Percentiles rank a stretch among this genome's conserved stretches.
These are phyloP conservation scores for Temnothorax longispinosus DNA, from an alignment of 1,140 invertebrate species.

Conservation along the genomic window DNA sequence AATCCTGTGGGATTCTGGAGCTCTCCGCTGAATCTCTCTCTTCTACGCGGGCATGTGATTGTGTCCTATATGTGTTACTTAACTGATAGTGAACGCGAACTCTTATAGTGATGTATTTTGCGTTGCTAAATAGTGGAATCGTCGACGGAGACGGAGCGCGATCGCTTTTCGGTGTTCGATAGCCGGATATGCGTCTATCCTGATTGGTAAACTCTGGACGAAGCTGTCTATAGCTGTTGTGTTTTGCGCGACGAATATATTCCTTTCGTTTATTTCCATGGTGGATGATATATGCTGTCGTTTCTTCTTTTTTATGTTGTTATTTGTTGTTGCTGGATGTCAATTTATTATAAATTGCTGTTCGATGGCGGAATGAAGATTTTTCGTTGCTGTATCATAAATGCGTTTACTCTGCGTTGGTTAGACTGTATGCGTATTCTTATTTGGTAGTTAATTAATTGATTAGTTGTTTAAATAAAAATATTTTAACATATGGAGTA, in stretches of 20 bases:
- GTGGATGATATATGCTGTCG: not conserved
- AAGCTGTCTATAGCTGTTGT: slow-evolving; percentile 44
- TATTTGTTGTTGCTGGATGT: not conserved
- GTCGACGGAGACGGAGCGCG: slow-evolving; percentile 26
- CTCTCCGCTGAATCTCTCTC: not conserved
- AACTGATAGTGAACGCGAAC: slow-evolving; percentile 30
- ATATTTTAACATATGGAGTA: not conserved
- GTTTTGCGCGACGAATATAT: slow-evolving; percentile 11
- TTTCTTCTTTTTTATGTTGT: slow-evolving; percentile 26
- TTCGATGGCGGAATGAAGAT: slow-evolving; percentile 15
- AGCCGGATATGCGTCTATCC: slow-evolving; percentile 46
- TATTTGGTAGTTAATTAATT: slow-evolving; percentile 15
- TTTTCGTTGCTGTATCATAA: slow-evolving; percentile 8
- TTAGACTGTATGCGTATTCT: slow-evolving; percentile 12
- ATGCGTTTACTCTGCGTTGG: not conserved
- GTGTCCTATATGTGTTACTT: slow-evolving; percentile 34
- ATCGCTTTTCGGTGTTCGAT: slow-evolving; percentile 43
- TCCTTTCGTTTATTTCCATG: not conserved
- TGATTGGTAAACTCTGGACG: slow-evolving; percentile 41
- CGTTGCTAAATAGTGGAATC: slow-evolving; percentile 44
- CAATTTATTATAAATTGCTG: slow-evolving; percentile 13
- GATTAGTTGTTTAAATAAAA: not conserved
- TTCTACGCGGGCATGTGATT: slow-evolving; percentile 38
- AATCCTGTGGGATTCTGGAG: not conserved
- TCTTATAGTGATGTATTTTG: slow-evolving; percentile 35